Evolutionary conservation across 2,888 invertebrate genomes (phyloP), one percentile per base, ranked within the genome.

Genomic region (Dynastes tityus): DNA sequence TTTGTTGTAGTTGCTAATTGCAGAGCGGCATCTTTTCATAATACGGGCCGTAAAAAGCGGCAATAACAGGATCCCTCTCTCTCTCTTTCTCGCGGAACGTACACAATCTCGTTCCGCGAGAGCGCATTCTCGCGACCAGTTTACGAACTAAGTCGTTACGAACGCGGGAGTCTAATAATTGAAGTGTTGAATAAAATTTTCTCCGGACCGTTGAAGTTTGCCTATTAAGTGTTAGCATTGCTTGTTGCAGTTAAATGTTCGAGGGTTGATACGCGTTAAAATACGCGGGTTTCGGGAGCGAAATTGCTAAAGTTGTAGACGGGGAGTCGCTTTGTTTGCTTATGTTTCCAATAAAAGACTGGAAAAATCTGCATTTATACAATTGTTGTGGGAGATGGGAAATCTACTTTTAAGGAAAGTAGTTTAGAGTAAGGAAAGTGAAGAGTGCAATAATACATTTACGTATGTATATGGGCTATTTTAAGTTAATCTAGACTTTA

Each of bases 121-220:
- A n/a, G 70, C 70, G 70, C 73, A 58, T 73, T 73, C 27, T 13
- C 40, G 40, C 73, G 73, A 73, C 73, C 73, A 73, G 73, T 61
- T 73, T 73, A 58, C 55, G 73, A 73, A 73, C 73, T 40, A 58
- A 73, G 61, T 58, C 73, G 71, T 71, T 71, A 71, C 55, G 68
- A 27, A 9, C 49, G 55, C 6, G 29, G 58, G 32, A 58, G 55
- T 73, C 73, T 40, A 73, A 73, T 73, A 73, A 73, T 73, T 73
- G 73, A 73, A 73, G 73, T 73, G 73, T 73, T 73, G 73, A 73
- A 73, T 73, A 73, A 73, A 73, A 73, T 73, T 73, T 73, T 73
- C 73, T 73, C 73, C 73, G 73, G 73, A 40, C 58, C 58, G 73
- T 73, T 73, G 73, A 73, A 73, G 73, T 73, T 73, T 73, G 73